Percentiles rank a stretch among this genome's conserved stretches.
phyloP scores from a whole-genome alignment of 2,888 invertebrate species.

The Uloborus plumipes region DNA sequence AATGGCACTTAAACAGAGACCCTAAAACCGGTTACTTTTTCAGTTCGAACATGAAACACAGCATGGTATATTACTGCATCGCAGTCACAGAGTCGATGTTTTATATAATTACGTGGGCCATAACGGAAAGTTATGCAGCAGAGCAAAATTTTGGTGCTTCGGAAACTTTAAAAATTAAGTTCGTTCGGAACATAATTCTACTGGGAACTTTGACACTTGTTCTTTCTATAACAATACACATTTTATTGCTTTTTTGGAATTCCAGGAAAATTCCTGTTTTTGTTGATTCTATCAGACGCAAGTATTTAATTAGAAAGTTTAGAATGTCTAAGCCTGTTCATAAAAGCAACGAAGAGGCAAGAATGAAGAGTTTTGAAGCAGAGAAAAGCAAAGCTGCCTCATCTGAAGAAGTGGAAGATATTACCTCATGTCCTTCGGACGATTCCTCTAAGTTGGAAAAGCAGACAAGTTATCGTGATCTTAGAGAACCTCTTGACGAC shows the following conservation, averaged over 20 bases:
- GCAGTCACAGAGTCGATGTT: conserved; percentile 50
- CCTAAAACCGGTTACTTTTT: conserved; percentile 44
- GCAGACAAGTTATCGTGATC: conserved; percentile 43
- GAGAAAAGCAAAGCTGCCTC: background rate
- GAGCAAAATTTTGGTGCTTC: background rate
- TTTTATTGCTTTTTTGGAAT: conserved; percentile 45
- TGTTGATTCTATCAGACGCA: conserved; percentile 14
- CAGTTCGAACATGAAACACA: conserved; percentile 47
- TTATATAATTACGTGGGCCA: conserved; percentile 51
- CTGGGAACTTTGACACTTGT: conserved; percentile 38
- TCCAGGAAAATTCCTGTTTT: conserved; percentile 32
- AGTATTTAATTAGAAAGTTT: conserved; percentile 30
- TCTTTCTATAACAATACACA: conserved; percentile 31
- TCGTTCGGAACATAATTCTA: conserved; percentile 23
- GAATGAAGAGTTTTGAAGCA: conserved; percentile 18
- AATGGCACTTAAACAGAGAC: conserved; percentile 56
- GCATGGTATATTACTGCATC: conserved; percentile 41
- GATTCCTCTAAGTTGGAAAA: conserved; percentile 4
- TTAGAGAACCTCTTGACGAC: conserved; percentile 49
- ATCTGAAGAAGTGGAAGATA: background rate
- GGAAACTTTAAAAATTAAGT: background rate
- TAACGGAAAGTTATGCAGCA: conserved; percentile 16
- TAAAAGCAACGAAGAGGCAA: background rate
- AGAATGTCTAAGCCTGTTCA: background rate
- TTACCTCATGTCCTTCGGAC: background rate